Evolutionary conservation across 2,113 vertebrate genomes (phyloP).

Genomic region (Aythya baeri): DNA sequence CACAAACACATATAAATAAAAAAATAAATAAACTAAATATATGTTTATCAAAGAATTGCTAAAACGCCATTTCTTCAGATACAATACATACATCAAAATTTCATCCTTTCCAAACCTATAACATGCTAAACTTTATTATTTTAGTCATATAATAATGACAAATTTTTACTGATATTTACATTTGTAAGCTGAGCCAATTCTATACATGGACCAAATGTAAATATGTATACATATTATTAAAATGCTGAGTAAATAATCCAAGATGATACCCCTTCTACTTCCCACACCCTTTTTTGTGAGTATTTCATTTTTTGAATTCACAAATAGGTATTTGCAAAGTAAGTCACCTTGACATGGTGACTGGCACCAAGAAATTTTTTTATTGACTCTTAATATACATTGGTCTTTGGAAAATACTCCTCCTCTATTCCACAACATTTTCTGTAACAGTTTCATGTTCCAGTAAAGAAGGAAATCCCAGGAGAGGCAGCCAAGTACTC

Average conservation of each 20-base stretch:
- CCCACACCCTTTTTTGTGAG: too few species aligned
- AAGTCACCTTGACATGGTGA: neutral
- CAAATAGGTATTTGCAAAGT: neutral
- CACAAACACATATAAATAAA: neutral
- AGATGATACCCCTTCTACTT: neutral
- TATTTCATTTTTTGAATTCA: neutral
- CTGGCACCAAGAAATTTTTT: neutral
- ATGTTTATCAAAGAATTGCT: neutral
- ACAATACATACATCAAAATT: neutral
- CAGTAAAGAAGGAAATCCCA: neutral
- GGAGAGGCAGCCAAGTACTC: fast-evolving
- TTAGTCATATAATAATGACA: neutral
- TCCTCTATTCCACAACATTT: neutral
- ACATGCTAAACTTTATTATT: neutral
- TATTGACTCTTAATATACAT: neutral
- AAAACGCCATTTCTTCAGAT: neutral
- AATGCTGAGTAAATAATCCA: neutral
- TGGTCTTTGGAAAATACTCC: neutral
- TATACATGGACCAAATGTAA: neutral
- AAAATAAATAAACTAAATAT: neutral
- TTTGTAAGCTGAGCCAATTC: neutral
- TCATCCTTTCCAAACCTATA: neutral
- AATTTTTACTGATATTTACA: neutral
- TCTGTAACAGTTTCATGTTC: neutral
- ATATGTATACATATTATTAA: neutral